Conservation (phyloP, 2,797 vertebrate species). For the Sylvilagus floridanus region DNA sequence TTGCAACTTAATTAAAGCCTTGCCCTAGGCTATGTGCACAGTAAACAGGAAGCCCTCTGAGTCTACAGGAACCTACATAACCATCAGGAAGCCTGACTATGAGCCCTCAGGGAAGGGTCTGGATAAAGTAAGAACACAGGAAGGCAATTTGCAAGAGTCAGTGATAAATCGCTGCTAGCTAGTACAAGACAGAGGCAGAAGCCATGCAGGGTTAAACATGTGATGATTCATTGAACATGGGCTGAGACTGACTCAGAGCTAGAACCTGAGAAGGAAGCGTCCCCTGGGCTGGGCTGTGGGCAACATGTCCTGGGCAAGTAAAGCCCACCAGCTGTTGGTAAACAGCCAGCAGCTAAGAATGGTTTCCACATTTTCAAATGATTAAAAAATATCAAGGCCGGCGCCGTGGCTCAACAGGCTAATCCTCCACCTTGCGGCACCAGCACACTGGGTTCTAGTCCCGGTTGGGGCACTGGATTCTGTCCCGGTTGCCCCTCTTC, state of each 20-base stretch:
- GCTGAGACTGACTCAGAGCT: neutral
- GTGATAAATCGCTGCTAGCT: neutral
- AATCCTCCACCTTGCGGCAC: too few relatives aligned
- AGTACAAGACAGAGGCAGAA: neutral
- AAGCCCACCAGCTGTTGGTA: neutral
- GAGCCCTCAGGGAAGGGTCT: neutral
- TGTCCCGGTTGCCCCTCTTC: too few relatives aligned
- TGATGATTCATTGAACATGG: neutral
- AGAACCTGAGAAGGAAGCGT: neutral
- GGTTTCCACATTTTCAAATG: neutral
- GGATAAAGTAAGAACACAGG: neutral
- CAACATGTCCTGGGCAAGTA: neutral
- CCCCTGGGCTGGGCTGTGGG: too few relatives aligned
- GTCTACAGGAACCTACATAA: neutral
- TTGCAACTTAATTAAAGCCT: neutral
- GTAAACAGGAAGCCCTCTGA: neutral
- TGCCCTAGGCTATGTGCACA: neutral
- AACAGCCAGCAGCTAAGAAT: neutral
- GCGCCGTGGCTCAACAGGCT: too few relatives aligned
- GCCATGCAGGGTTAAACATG: accelerated
- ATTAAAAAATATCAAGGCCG: too few relatives aligned
- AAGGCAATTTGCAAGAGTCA: neutral
- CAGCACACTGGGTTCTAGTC: too few relatives aligned
- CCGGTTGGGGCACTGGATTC: too few relatives aligned
- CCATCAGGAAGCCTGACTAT: neutral